Evolutionary conservation across 2,888 invertebrate species (phyloP), one percentile per base, ranked within the genome.

Genomic region (Nemoura dubitans): DNA sequence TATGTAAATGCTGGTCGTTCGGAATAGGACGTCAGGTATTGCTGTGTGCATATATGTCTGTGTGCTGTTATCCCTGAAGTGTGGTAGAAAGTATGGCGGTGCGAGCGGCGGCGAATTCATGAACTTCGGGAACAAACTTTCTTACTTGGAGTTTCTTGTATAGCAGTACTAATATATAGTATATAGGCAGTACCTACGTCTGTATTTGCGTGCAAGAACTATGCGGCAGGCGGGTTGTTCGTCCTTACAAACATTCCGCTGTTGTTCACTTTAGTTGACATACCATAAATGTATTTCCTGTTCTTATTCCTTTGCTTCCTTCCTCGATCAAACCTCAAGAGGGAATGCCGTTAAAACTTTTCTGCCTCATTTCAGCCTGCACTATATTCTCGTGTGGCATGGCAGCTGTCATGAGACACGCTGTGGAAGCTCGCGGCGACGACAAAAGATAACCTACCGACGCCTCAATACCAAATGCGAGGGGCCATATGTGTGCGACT

Each of bases 311-410:
- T 59, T 28, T 10, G 30, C 81, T 81, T 28, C 81, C 81, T 27
- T 84, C 84, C 84, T 84, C 59, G 84, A 84, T 84, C 84, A 84
- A 84, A 84, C 29, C 84, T 84, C 84, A n/a, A 29, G 84, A 76
- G 84, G 76, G 84, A 59, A 28, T 84, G 27, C 26, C 84, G 59
- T 28, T 84, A 29, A 84, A 84, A 84, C 28, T 84, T 84, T 84
- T 26, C 84, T 28, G 84, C 43, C 43, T 83, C 83, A 42, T 30
- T 30, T 83, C 83, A 21, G 83, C 16, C 27, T 16, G 26, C 30
- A 42, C 42, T 28, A 59, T 26, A 76, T 84, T 28, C 28, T 76
- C 29, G 16, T 28, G 81, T 28, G n/a, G 26, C 30, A n/a, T 81
- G 84, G 84, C 84, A 84, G 59, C 84, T 84, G 84, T 84, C 84